A percentile compares a stretch with the other conserved stretches of the same genome.
Conservation (phyloP, 2,888 invertebrate species). For the Elmis aenea region DNA sequence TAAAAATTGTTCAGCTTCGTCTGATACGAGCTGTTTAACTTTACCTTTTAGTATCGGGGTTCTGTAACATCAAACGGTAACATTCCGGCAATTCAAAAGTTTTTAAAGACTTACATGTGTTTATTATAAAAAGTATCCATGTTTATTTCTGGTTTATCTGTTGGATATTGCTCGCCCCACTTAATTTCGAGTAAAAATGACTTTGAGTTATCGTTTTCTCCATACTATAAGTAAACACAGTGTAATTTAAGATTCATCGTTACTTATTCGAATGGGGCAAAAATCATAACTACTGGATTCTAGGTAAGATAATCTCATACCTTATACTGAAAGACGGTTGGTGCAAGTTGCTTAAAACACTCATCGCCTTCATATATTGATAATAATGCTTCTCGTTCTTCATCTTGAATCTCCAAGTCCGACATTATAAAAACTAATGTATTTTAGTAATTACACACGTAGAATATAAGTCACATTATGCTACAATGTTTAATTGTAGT, state of each 20-base stretch:
- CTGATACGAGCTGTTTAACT: constrained; percentile 56
- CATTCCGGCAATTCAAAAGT: no score
- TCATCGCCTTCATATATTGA: constrained; percentile 94
- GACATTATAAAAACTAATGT: no score
- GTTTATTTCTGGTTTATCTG: constrained; percentile 73
- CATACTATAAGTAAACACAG: constrained; percentile 56
- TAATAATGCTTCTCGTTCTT: constrained; percentile 84
- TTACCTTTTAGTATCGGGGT: constrained; percentile 65
- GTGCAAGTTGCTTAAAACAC: constrained; percentile 74
- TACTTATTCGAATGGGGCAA: no score
- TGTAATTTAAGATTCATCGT: no score
- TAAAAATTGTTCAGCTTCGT: constrained; percentile 75
- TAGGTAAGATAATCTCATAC: no score
- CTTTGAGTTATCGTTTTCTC: constrained; percentile 69
- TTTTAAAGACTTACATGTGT: constrained; percentile 83
- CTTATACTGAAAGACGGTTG: constrained; percentile 85
- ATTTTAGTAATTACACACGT: no score
- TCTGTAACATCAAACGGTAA: no score
- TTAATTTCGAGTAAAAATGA: constrained; percentile 83
- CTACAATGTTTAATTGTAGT: no score
- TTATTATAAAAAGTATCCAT: constrained; percentile 92
- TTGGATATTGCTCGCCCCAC: constrained; percentile 85
- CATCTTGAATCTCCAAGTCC: constrained; percentile 67
- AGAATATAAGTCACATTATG: no score
- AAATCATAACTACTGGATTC: no score